Base-by-base conservation (phyloP, 2,888 invertebrate species). In the Dasypolia templi region DNA sequence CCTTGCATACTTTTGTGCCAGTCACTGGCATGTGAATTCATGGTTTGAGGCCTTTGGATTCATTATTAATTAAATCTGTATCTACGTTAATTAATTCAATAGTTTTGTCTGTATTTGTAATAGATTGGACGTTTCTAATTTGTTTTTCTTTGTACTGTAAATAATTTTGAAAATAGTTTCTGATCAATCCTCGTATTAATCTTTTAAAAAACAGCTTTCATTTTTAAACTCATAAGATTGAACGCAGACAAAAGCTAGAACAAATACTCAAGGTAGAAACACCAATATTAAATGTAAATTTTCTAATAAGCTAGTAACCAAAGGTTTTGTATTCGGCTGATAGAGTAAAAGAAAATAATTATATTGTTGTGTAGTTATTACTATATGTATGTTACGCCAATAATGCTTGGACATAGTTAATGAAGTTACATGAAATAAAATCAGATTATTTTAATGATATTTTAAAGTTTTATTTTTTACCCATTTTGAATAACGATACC, bases 241-340 rank as follows among this genome's bases (percentile, higher is more conserved):
- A 65, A 63, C 56, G 55, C 75, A 83, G 68, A 77, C 78, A 80
- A 79, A 83, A 82, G 69, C 75, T 82, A 84, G 64, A 81, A 82
- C 84, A 88, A 93, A 93, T 93, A 92, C 93, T 93, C 92, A 92
- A 89, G 82, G 79, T 86, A 88, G 75, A 83, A 76, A 91, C 89
- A 92, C 89, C 90, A 91, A 92, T 89, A 79, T 87, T 86, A 88
- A 88, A 90, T 88, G 90, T 84, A 91, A 90, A 91, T 90, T 89
- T 87, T 89, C 75, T 89, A 89, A 86, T 94, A 94, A 95, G 96
- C 96, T 96, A 95, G 93, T 92, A 93, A 96, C 96, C 96, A 96
- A 96, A 96, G 96, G 94, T 94, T 91, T 94, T 94, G 89, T 95
- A 94, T 94, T 94, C 91, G 94, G 94, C 93, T 93, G 93, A 94